Percentiles rank a stretch among this genome's conserved stretches.
Conservation (phyloP, 35 echinoderm and acorn worm species). For the Holothuria glaberrima region DNA sequence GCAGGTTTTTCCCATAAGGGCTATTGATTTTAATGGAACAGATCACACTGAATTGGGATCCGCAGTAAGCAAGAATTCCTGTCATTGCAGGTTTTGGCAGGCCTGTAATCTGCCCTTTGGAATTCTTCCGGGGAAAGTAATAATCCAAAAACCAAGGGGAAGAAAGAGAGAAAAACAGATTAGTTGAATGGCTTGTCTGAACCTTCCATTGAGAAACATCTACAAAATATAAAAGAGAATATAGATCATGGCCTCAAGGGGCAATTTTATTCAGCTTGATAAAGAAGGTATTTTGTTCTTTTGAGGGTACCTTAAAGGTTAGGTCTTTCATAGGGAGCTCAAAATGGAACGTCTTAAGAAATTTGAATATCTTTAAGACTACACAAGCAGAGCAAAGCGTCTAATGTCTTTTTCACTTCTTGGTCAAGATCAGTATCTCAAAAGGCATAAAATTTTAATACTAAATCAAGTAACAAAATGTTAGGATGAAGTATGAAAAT, state of each 20-base stretch:
- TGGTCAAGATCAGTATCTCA: no score
- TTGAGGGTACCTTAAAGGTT: no score
- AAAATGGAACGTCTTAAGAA: no score
- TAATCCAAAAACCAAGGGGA: conserved; percentile 10
- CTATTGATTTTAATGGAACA: conserved; percentile 45
- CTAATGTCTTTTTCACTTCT: no score
- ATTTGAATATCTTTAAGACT: no score
- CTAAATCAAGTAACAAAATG: no score
- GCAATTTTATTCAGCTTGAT: conserved; percentile 4
- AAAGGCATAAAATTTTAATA: no score
- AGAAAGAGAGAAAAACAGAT: background rate
- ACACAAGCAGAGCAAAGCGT: no score
- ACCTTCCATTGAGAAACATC: background rate
- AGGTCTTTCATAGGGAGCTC: no score
- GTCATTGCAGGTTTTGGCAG: background rate
- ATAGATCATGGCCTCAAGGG: conserved; percentile 33
- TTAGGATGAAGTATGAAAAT: no score
- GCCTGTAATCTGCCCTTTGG: conserved; percentile 28
- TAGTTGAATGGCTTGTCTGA: background rate
- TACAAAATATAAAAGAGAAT: background rate
- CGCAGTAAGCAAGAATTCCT: conserved; percentile 4
- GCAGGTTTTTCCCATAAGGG: conserved; percentile 35
- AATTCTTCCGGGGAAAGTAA: conserved; percentile 27
- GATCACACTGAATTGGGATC: background rate
- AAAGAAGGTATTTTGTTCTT: conserved; percentile 1